These are phyloP conservation scores for Neelides sp. DNA, from an alignment of 1,140 invertebrate genomes.

Conservation along the genomic window DNA sequence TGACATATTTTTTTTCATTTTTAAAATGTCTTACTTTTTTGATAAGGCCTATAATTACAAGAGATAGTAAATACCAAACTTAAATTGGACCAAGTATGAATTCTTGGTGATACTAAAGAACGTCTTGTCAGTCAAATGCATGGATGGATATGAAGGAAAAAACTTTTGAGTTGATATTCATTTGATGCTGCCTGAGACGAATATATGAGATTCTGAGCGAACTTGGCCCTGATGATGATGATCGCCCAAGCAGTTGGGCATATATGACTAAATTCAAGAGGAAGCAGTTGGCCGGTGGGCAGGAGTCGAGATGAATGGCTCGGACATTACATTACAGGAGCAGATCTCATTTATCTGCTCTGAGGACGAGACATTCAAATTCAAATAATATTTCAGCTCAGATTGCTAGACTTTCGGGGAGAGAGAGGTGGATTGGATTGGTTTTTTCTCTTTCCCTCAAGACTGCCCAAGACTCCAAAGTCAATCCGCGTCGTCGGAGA, in stretches of 20 bases:
- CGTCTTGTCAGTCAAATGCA: no score
- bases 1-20: no score
- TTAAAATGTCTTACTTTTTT: no score
- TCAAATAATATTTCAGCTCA: slow-evolving; percentile 20
- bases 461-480: slow-evolving; percentile 12
- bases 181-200: no score
- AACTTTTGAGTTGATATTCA: no score
- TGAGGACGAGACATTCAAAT: slow-evolving; percentile 18
- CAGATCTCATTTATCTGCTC: slow-evolving; percentile 21
- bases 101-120: no score
- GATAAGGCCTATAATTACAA: no score
- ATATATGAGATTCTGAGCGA: no score
- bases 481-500: slow-evolving; percentile 14
- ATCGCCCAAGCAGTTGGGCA: slow-evolving; percentile 1
- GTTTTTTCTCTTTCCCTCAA: neutral
- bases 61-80: no score
- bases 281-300: slow-evolving; percentile 9
- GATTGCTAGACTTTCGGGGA: slow-evolving; percentile 6
- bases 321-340: slow-evolving; percentile 19
- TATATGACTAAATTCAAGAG: no score
- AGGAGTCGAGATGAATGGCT: slow-evolving; percentile 14
- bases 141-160: no score
- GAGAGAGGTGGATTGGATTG: slow-evolving; percentile 9
- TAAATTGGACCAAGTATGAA: no score
- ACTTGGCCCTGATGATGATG: neutral